phyloP scores from a whole-genome alignment of 2,113 vertebrate species.

The Cyprinodon variegatus region DNA sequence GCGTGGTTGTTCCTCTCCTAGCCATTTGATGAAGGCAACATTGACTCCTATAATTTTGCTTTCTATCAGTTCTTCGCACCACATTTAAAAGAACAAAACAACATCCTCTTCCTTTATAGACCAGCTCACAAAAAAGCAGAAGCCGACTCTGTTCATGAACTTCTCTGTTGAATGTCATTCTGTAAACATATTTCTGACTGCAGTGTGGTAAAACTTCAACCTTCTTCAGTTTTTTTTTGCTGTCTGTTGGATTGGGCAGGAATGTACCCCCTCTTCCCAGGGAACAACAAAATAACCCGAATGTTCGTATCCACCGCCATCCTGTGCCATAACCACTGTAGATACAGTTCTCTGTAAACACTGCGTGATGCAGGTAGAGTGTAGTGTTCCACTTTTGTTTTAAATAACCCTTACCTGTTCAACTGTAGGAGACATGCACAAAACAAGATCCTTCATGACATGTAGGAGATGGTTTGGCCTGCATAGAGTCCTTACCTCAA shows the following conservation, averaged over 20 bases:
- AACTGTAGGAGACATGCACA: background rate
- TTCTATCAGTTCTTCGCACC: background rate
- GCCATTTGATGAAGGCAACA: conserved; percentile 48
- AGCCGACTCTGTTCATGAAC: conserved; percentile 42
- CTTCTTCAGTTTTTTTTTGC: background rate
- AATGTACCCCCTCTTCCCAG: conserved; percentile 32
- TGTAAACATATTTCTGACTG: conserved; percentile 30
- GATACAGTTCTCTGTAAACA: background rate
- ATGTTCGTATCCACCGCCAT: background rate
- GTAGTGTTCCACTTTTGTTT: background rate
- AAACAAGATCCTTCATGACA: background rate
- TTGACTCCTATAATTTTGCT: conserved; percentile 8
- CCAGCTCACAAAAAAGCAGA: conserved; percentile 29
- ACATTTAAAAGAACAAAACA: background rate
- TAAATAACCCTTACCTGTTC: background rate
- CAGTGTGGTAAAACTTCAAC: conserved; percentile 1
- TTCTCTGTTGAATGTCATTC: conserved; percentile 24
- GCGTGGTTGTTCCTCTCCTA: conserved; percentile 33
- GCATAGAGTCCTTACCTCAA: background rate
- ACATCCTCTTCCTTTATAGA: background rate
- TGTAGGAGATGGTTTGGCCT: background rate
- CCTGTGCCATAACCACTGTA: background rate
- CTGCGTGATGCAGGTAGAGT: background rate
- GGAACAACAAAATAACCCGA: conserved; percentile 34
- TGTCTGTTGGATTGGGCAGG: conserved; percentile 21